Conservation (phyloP, 2,113 vertebrate genomes). For the Pedionomus torquatus region DNA sequence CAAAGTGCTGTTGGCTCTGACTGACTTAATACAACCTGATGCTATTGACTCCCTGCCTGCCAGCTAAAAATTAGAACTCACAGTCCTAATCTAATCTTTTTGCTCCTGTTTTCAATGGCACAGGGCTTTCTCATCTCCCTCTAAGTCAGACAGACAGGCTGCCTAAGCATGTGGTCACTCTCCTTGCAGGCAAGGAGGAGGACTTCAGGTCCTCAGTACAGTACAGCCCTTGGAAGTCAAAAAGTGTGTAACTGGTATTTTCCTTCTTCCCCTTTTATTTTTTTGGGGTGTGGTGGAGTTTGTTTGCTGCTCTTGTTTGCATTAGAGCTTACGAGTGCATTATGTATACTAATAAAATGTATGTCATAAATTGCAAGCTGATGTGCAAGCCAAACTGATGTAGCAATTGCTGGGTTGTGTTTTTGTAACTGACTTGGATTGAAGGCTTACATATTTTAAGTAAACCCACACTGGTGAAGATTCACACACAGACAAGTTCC, state of each 20-base stretch:
- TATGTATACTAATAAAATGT: neutral
- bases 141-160: neutral
- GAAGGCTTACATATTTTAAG: neutral
- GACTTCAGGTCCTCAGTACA: neutral
- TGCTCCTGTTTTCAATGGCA: neutral
- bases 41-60: neutral
- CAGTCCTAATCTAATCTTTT: neutral
- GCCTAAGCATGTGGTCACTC: neutral
- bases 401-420: neutral
- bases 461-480: neutral
- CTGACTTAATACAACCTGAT: neutral
- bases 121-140: neutral
- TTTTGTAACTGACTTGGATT: neutral
- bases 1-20: neutral
- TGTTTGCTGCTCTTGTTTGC: neutral
- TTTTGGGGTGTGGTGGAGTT: neutral
- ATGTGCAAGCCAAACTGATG: neutral
- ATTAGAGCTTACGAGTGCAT: neutral
- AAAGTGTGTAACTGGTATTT: neutral
- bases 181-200: rapidly evolving
- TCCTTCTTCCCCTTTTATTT: neutral
- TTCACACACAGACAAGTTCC: neutral
- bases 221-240: neutral
- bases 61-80: neutral
- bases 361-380: neutral